phyloP scores from a whole-genome alignment of 2,113 vertebrate species.

The Syngnathoides biaculeatus region DNA sequence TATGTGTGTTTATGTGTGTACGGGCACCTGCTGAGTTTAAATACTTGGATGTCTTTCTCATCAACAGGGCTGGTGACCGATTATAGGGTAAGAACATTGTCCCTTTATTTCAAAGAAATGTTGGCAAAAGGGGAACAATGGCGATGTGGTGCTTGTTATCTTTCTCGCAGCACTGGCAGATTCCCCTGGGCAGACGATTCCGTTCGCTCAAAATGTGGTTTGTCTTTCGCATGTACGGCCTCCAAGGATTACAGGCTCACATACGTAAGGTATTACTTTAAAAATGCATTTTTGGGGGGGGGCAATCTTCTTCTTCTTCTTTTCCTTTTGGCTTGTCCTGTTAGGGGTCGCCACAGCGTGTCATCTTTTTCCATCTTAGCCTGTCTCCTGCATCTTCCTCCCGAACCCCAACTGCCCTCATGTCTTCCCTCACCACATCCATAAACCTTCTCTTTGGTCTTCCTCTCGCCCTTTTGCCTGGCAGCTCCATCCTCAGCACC shows the following conservation, averaged over 20 bases:
- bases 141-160: neutral
- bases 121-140: neutral
- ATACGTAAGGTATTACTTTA: conserved; percentile 82
- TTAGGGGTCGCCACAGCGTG: too few relatives aligned
- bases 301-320: too few relatives aligned
- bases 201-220: conserved; percentile 97
- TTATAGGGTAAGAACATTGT: conserved; percentile 83
- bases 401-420: too few relatives aligned
- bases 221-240: conserved; percentile 87
- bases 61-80: conserved; percentile 88
- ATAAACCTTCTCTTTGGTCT: too few relatives aligned
- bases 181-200: conserved; percentile 91
- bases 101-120: neutral
- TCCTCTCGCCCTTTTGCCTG: too few relatives aligned
- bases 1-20: too few relatives aligned
- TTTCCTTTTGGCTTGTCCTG: too few relatives aligned
- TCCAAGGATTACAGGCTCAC: conserved; percentile 83
- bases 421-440: too few relatives aligned
- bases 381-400: too few relatives aligned
- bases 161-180: conserved; percentile 88
- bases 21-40: neutral
- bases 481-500: too few relatives aligned
- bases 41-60: conserved; percentile 17
- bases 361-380: too few relatives aligned
- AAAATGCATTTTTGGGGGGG: too few relatives aligned